phyloP scores from a whole-genome alignment of 2,113 vertebrate species.

The Herpetotheres cachinnans region DNA sequence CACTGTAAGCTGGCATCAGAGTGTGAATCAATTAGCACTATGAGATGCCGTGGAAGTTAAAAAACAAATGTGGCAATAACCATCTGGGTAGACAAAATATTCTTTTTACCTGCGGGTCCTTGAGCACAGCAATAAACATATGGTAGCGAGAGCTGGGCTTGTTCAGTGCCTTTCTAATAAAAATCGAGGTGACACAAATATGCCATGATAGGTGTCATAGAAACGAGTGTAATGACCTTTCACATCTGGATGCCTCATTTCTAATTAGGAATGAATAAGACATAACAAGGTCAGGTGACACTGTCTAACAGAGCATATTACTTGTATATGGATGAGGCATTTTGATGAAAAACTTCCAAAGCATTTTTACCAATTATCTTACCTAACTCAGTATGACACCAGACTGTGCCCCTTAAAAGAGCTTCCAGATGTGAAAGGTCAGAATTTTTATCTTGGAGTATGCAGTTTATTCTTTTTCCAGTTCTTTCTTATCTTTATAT shows the following conservation, averaged over 20 bases:
- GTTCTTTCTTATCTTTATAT: neutral
- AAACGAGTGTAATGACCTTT: constrained; percentile 48
- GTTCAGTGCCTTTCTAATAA: constrained; percentile 54
- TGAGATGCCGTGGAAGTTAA: constrained; percentile 29
- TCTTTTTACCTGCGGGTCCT: constrained; percentile 48
- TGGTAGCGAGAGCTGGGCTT: constrained; percentile 21
- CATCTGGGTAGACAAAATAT: constrained; percentile 54
- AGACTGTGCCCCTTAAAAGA: neutral
- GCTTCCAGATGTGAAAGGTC: neutral
- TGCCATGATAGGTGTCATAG: constrained; percentile 20
- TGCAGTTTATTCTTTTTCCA: neutral
- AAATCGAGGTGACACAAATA: constrained; percentile 55
- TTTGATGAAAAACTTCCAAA: constrained; percentile 30
- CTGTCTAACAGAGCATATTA: constrained; percentile 3
- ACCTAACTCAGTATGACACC: neutral
- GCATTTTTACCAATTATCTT: neutral
- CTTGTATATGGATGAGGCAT: neutral
- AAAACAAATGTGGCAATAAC: constrained; percentile 36
- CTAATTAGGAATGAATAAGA: constrained; percentile 55
- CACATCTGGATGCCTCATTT: constrained; percentile 43
- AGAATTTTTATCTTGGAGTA: neutral
- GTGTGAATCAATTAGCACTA: constrained; percentile 53
- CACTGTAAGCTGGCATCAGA: constrained; percentile 6
- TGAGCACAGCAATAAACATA: constrained; percentile 57
- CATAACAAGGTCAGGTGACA: constrained; percentile 48